Conservation (phyloP, 2,113 vertebrate species). For the Pterophyllum scalare region DNA sequence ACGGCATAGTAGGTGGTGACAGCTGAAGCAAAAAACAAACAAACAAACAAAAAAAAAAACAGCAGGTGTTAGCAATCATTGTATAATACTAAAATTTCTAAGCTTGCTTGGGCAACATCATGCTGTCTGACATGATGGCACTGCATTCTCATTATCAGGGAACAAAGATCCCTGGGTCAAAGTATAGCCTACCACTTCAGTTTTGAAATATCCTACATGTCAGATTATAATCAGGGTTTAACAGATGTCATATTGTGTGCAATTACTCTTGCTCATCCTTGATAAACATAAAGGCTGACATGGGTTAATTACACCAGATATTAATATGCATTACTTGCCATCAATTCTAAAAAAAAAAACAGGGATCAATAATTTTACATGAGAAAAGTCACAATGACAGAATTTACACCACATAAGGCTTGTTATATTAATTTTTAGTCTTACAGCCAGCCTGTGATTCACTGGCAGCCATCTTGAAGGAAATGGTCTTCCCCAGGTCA, state of each 20-base stretch:
- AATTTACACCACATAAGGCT: too few species aligned
- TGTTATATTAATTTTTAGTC: not conserved
- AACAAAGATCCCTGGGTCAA: not conserved
- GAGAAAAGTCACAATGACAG: too few species aligned
- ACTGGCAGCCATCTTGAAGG: conserved; percentile 87
- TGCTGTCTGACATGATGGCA: not conserved
- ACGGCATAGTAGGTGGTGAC: conserved; percentile 88
- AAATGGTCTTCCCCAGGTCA: conserved; percentile 80
- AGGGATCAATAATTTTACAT: not conserved
- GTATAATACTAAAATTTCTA: not conserved
- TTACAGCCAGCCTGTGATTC: conserved; percentile 84
- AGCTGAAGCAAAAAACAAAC: conserved; percentile 46
- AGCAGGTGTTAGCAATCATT: not conserved
- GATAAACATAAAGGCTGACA: not conserved
- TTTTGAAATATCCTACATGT: not conserved
- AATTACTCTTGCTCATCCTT: not conserved
- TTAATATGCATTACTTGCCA: too few species aligned
- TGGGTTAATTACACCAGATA: not conserved
- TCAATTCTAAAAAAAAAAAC: not conserved
- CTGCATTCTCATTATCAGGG: not conserved
- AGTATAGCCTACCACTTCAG: not conserved
- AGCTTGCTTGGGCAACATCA: not conserved
- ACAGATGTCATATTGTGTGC: not conserved
- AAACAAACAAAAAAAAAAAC: too few species aligned
- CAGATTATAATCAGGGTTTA: not conserved